phyloP scores from a whole-genome alignment of 2,113 vertebrate species.

The Verasper variegatus region DNA sequence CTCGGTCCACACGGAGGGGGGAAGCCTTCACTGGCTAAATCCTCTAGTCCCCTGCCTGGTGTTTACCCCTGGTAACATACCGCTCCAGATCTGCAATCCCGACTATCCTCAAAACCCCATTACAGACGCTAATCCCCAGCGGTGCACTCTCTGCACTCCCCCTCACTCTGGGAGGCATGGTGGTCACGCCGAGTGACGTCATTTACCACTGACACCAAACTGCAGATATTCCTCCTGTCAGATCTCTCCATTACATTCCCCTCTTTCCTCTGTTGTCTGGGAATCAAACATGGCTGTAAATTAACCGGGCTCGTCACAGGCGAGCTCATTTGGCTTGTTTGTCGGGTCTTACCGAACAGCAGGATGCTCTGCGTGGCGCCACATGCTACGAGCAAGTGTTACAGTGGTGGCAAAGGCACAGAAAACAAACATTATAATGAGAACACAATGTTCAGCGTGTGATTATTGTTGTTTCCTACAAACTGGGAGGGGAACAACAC shows the following conservation, averaged over 20 bases:
- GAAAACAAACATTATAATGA: constrained; percentile 23
- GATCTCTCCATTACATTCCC: not conserved
- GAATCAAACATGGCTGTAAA: constrained; percentile 13
- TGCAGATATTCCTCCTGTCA: constrained; percentile 41
- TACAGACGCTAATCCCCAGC: constrained; percentile 73
- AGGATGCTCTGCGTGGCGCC: not conserved
- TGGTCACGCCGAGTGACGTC: constrained; percentile 56
- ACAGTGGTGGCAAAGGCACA: constrained; percentile 3
- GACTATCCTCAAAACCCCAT: constrained; percentile 79
- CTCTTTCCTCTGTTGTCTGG: constrained; percentile 15
- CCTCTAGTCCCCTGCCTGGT: constrained; percentile 63
- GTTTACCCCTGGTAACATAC: constrained; percentile 77
- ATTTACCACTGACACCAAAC: constrained; percentile 38
- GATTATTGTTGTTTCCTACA: not conserved
- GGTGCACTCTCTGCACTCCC: constrained; percentile 37
- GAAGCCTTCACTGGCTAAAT: constrained; percentile 68
- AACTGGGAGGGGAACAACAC: not conserved
- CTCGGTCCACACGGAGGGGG: constrained; percentile 56
- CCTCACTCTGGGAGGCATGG: constrained; percentile 55
- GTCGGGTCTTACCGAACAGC: constrained; percentile 20
- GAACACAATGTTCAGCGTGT: constrained; percentile 17
- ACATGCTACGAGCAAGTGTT: not conserved
- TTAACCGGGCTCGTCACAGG: not conserved
- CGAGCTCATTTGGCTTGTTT: constrained; percentile 33
- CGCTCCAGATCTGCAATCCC: constrained; percentile 76